A percentile compares a stretch with the other conserved stretches of the same genome.
Conservation (phyloP, 2,888 invertebrate species). For the Habroteleia sp. region DNA sequence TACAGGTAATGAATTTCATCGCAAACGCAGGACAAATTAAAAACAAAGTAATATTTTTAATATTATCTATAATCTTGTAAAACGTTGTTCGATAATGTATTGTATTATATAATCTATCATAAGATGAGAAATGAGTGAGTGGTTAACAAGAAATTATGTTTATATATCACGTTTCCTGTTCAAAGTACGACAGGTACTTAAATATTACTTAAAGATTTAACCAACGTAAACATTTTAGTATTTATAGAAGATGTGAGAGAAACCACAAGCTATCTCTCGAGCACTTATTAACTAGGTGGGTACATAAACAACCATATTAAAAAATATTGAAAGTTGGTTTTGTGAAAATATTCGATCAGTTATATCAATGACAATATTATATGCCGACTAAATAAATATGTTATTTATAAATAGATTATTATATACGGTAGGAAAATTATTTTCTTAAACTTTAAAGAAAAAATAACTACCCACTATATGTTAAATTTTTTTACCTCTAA, state of each 20-base stretch:
- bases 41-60: too few species aligned
- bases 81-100: too few species aligned
- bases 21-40: too few species aligned
- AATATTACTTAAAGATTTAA: slow-evolving; percentile 33
- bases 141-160: slow-evolving; percentile 31
- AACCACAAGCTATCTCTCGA: slow-evolving; percentile 29
- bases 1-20: too few species aligned
- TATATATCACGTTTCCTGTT: slow-evolving; percentile 35
- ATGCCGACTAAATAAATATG: too few species aligned
- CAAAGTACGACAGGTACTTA: slow-evolving; percentile 25
- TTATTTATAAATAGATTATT: too few species aligned
- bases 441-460: neutral
- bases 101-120: slow-evolving; percentile 9
- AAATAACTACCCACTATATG: slow-evolving; percentile 2
- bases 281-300: slow-evolving; percentile 32
- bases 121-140: slow-evolving; percentile 24
- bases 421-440: too few species aligned
- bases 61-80: too few species aligned
- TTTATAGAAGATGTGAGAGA: slow-evolving; percentile 11
- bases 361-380: too few species aligned
- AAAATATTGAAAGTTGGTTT: too few species aligned
- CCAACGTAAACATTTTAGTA: slow-evolving; percentile 5
- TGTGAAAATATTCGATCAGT: too few species aligned
- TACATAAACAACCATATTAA: neutral
- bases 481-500: slow-evolving; percentile 21